These are phyloP conservation scores for Festucalex cinctus DNA, from an alignment of 2,113 vertebrate species.

Conservation along the genomic window DNA sequence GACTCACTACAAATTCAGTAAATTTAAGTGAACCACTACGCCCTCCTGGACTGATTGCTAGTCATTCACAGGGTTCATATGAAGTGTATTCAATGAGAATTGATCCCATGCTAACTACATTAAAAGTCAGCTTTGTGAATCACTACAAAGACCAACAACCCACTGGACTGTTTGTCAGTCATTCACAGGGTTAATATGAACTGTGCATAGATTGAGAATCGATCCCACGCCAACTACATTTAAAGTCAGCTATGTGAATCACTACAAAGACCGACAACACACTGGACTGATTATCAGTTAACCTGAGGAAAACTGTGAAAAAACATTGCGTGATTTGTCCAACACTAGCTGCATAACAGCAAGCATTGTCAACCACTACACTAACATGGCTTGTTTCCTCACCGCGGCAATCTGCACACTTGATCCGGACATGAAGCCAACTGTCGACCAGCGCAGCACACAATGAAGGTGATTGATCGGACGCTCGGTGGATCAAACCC, in stretches of 20 bases:
- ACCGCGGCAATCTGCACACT: constrained; percentile 1
- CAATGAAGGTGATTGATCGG: constrained; percentile 15
- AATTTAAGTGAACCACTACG: too few species aligned
- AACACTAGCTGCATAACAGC: background rate
- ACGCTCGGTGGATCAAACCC: constrained; percentile 1
- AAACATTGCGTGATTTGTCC: background rate
- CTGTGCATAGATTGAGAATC: background rate
- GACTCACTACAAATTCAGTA: too few species aligned
- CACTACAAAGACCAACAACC: background rate
- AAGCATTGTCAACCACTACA: background rate
- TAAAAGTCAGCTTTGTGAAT: background rate
- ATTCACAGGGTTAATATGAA: background rate
- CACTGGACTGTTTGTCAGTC: background rate
- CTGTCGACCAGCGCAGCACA: background rate
- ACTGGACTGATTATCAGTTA: background rate
- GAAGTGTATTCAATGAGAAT: background rate
- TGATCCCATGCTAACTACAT: background rate
- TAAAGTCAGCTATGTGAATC: background rate
- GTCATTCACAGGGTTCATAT: too few species aligned
- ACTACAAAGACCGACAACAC: background rate
- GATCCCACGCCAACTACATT: background rate
- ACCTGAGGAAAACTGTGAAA: background rate
- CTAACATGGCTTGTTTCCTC: background rate
- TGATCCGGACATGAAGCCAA: constrained; percentile 9
- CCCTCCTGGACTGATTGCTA: too few species aligned